Base-by-base conservation (phyloP, 2,797 vertebrate genomes). In the Pseudochaenichthys georgianus region DNA sequence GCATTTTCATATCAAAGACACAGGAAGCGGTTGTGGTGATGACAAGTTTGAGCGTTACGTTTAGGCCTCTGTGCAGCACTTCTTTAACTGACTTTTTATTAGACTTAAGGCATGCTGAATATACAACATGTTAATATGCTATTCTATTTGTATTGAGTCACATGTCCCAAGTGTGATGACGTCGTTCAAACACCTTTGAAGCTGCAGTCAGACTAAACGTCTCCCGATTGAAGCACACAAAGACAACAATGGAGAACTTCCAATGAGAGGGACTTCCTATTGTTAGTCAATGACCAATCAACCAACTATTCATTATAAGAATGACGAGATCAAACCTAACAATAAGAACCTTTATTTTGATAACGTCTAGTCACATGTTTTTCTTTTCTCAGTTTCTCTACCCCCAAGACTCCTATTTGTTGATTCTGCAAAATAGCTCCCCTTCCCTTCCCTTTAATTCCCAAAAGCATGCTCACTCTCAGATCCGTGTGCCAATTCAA, bases 11-110 rank as follows among this genome's bases (percentile, higher is more conserved):
- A 62, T 43, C 4, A 41, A 4, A 64, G 47, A 52, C 6, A 88
- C 90, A 91, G 94, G 94, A 95, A 92, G 91, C 51, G 83, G 83
- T 83, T 92, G 87, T 76, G 89, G 87, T 55, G 57, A 46, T 23
- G 55, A 69, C 38, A 52, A 4, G 28, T 45, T 64, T 0, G 42
- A 73, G 50, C 75, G 17, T 41, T 10, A 17, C 16, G 1, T 15
- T 3, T 2, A 51, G 28, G 13, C 45, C 69, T 7, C 38, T 9
- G 0, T 11, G 28, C 16, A 68, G 31, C 47, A 41, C n/a, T 17
- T 34, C 21, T 62, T 3, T 5, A 23, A 23, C 15, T 53, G 9
- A 43, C 34, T 41, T 19, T 6, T 13, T 15, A 13, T 65, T 45
- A 12, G 1, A 59, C 45, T 50, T n/a, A 51, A 1, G 45, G 34